Evolutionary conservation across 2,888 invertebrate species (phyloP).

Genomic region (Entomobrya multifasciata): DNA sequence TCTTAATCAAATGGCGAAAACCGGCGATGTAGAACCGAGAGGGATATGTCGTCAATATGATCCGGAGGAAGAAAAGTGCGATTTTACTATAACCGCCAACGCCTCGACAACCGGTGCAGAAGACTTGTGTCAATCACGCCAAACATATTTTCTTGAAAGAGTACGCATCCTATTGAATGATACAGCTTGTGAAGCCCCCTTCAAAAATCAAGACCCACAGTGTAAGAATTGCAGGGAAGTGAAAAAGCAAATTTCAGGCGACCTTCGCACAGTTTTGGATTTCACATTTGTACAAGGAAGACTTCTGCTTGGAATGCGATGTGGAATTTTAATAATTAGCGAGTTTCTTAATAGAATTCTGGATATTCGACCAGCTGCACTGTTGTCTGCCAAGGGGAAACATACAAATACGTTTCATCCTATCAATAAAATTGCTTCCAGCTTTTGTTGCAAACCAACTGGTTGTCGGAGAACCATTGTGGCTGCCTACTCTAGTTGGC

Average conservation of each 20-base stretch:
- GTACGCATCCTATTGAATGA: slow-evolving; percentile 1
- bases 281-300: slow-evolving; percentile 29
- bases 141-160: slow-evolving; percentile 6
- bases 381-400: neutral
- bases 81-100: neutral
- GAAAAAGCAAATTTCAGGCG: neutral
- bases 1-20: slow-evolving; percentile 33
- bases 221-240: neutral
- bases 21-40: neutral
- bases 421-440: slow-evolving; percentile 23
- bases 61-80: slow-evolving; percentile 17
- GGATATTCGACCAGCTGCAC: neutral
- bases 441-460: slow-evolving; percentile 1
- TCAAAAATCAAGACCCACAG: neutral
- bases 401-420: slow-evolving; percentile 22
- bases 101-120: neutral
- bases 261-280: slow-evolving; percentile 32
- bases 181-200: neutral
- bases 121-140: neutral
- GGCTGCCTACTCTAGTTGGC: slow-evolving; percentile 9
- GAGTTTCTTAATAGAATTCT: neutral
- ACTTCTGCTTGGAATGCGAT: slow-evolving; percentile 36
- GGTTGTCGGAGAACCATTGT: slow-evolving; percentile 4
- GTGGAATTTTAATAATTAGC: slow-evolving; percentile 21
- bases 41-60: slow-evolving; percentile 23